phyloP scores from a whole-genome alignment of 2,113 vertebrate species.

The Sialia sialis region DNA sequence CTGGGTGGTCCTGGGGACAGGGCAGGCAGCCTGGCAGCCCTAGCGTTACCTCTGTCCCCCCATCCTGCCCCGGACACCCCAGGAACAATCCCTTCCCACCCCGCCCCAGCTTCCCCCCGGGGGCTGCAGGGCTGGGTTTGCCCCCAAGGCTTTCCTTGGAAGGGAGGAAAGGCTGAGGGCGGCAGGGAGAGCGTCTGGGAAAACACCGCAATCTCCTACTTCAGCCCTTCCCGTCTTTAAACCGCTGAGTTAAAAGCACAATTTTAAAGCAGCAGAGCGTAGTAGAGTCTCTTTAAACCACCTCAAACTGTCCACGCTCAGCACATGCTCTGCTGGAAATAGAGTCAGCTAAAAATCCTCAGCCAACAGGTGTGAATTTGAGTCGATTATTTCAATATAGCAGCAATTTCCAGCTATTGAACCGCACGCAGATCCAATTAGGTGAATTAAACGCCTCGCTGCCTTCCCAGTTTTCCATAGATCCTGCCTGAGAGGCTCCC shows the following conservation, averaged over 20 bases:
- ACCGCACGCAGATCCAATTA: not conserved
- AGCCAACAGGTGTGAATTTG: not conserved
- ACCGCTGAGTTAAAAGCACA: accelerated
- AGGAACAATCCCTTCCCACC: not conserved
- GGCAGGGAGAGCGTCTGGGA: not conserved
- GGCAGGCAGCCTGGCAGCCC: not conserved
- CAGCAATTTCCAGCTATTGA: not conserved
- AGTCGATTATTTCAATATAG: not conserved
- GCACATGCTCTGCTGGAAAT: not conserved
- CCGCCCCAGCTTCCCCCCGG: accelerated
- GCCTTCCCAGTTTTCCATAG: not conserved
- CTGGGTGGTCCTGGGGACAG: not conserved
- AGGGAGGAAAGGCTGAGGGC: not conserved
- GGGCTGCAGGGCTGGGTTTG: not conserved
- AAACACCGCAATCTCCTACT: not conserved
- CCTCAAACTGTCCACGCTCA: accelerated
- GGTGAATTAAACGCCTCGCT: not conserved
- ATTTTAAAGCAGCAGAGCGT: accelerated
- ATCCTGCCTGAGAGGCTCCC: accelerated
- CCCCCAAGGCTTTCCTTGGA: accelerated
- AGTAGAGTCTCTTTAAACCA: not conserved
- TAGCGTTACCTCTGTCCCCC: accelerated
- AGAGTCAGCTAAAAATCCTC: not conserved
- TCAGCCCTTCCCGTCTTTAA: not conserved
- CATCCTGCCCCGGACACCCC: not conserved